Evolutionary conservation across 2,113 vertebrate genomes (phyloP).

Genomic region (Phylloscopus trochiloides): DNA sequence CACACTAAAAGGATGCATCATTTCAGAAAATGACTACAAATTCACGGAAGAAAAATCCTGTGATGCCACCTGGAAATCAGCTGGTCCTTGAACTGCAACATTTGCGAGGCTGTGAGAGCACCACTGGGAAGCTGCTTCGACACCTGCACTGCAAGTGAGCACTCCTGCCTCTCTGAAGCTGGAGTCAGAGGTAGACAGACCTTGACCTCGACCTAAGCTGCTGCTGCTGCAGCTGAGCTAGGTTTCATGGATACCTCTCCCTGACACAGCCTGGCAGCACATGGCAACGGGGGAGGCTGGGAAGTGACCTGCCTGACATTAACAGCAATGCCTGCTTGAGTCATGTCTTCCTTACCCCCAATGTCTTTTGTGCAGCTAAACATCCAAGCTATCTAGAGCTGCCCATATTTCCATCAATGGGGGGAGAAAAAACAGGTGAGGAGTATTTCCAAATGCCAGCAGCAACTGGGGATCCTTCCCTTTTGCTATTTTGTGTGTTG

Average conservation of each 20-base stretch:
- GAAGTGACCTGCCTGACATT: neutral
- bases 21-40: neutral
- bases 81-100: neutral
- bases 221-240: neutral
- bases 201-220: neutral
- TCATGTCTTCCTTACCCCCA: neutral
- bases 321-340: neutral
- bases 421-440: neutral
- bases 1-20: fast-evolving
- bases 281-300: neutral
- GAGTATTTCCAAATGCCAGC: neutral
- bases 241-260: fast-evolving
- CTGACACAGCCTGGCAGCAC: fast-evolving
- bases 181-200: neutral
- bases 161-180: fast-evolving
- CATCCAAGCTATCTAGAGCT: fast-evolving
- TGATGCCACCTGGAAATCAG: neutral
- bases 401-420: neutral
- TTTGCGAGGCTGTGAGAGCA: neutral
- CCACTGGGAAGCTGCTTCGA: neutral
- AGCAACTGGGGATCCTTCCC: neutral
- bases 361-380: neutral
- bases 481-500: neutral
- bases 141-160: neutral
- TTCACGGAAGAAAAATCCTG: fast-evolving